Evolutionary conservation across 2,113 vertebrate species (phyloP).

Genomic region (Excalfactoria chinensis): DNA sequence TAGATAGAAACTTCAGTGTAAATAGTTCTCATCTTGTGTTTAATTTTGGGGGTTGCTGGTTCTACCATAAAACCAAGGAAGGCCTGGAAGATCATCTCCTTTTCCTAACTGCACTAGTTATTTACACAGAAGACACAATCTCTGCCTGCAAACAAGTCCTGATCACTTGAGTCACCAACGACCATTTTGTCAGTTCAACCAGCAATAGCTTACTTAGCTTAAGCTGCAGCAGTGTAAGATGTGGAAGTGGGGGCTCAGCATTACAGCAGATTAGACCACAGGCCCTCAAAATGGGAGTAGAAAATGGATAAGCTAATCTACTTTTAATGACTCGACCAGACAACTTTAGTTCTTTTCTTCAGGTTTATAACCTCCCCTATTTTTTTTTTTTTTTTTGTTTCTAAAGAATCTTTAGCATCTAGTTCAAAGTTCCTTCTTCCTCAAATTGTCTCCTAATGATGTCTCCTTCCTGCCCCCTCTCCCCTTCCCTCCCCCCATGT

Average conservation of each 20-base stretch:
- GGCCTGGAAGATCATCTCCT: not conserved
- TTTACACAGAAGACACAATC: not conserved
- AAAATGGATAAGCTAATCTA: not conserved
- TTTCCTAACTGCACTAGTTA: not conserved
- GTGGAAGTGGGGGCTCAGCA: not conserved
- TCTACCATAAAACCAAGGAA: not conserved
- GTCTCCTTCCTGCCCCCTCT: not conserved
- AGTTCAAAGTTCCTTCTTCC: not conserved
- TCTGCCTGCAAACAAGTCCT: not conserved
- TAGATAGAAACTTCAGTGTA: not conserved
- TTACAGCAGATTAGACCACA: not conserved
- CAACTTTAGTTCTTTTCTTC: not conserved
- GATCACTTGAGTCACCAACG: not conserved
- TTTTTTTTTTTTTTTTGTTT: not conserved
- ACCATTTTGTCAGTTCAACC: not conserved
- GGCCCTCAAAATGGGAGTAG: accelerated
- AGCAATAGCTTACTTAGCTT: not conserved
- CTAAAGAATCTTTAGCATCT: not conserved
- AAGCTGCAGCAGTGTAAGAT: not conserved
- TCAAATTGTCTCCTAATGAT: not conserved
- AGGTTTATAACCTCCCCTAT: not conserved
- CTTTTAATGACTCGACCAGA: not conserved
- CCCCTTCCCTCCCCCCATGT: no score
- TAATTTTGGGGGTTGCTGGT: not conserved
- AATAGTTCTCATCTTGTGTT: not conserved